A percentile compares a stretch with the other conserved stretches of the same genome.
Evolutionary conservation across 1,140 invertebrate species (phyloP).

Genomic region (Aphis gossypii): DNA sequence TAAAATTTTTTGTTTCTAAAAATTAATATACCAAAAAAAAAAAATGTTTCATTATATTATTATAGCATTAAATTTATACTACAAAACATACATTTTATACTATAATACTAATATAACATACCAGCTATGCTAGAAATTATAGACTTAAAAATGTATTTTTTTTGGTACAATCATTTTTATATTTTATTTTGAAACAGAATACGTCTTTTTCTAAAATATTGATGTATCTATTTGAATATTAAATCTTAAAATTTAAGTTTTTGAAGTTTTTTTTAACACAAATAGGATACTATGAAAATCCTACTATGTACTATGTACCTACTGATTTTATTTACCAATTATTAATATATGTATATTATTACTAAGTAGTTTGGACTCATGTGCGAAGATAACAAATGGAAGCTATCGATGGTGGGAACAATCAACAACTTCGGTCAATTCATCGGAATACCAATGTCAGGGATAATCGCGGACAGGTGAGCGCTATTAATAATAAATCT

Average conservation of each 20-base stretch:
- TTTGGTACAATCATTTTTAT: neutral
- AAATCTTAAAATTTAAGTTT: too few species aligned
- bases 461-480: constrained; percentile 70
- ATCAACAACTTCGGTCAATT: constrained; percentile 71
- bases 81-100: neutral
- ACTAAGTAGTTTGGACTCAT: constrained; percentile 67
- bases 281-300: too few species aligned
- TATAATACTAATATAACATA: neutral
- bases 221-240: too few species aligned
- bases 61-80: neutral
- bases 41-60: neutral
- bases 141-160: too few species aligned
- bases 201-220: neutral
- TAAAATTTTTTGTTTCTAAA: neutral
- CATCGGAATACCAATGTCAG: constrained; percentile 68
- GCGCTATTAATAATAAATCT: constrained; percentile 19
- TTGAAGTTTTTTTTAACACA: neutral
- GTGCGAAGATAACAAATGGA: constrained; percentile 71
- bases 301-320: too few species aligned
- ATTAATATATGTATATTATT: neutral
- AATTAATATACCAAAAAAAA: neutral
- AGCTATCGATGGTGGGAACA: constrained; percentile 71
- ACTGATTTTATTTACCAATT: neutral
- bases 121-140: too few species aligned
- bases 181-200: neutral